A percentile compares a stretch with the other conserved stretches of the same genome.
phyloP scores from a whole-genome alignment of 2,113 vertebrate genomes.

The Sminthopsis crassicaudata region DNA sequence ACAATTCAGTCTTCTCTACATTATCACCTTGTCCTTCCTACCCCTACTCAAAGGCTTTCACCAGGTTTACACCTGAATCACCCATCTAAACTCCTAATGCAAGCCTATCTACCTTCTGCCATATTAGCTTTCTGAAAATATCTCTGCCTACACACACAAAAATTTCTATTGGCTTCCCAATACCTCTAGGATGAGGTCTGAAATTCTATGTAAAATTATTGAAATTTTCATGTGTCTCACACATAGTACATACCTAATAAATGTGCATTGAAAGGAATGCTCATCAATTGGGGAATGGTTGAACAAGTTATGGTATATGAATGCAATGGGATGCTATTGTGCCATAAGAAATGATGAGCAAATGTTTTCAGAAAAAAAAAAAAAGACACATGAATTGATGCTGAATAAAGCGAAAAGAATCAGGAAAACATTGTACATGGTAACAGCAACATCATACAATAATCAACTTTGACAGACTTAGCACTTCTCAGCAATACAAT shows the following conservation, averaged over 20 bases:
- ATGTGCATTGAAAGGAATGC: neutral
- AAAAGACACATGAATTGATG: no score
- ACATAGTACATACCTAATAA: neutral
- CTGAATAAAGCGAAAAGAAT: no score
- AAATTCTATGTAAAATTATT: neutral
- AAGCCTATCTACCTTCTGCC: neutral
- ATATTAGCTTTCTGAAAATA: neutral
- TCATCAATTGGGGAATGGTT: neutral
- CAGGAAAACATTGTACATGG: neutral
- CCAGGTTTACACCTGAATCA: neutral
- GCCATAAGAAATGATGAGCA: neutral
- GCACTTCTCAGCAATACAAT: neutral
- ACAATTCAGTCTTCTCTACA: neutral
- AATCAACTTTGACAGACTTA: neutral
- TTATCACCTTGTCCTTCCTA: neutral
- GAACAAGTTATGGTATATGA: neutral
- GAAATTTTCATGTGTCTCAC: no score
- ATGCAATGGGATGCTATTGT: neutral
- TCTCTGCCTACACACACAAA: neutral
- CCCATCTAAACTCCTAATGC: neutral
- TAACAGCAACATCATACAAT: no score
- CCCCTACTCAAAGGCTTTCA: neutral
- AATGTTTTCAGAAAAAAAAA: no score
- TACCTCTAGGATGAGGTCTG: neutral
- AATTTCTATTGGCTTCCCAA: neutral